Percentiles rank a stretch among this genome's conserved stretches.
phyloP scores from a whole-genome alignment of 2,797 vertebrate species.

The Coccyzus lansbergi region DNA sequence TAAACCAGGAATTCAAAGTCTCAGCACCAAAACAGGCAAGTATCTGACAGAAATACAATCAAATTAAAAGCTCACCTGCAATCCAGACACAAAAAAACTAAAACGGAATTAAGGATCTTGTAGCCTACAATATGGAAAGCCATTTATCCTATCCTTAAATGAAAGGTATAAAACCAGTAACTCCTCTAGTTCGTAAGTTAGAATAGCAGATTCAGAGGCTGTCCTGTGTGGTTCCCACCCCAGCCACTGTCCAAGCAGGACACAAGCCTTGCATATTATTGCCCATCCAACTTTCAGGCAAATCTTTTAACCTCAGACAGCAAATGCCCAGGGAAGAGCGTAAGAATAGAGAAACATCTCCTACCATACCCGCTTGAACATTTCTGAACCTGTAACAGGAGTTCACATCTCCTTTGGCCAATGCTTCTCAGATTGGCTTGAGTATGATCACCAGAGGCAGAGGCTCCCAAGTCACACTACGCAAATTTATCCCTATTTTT shows the following conservation, averaged over 20 bases:
- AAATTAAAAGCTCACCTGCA: conserved; percentile 3
- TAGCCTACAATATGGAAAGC: neutral
- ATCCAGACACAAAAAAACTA: neutral
- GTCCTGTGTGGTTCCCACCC: neutral
- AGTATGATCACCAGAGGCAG: neutral
- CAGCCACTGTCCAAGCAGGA: neutral
- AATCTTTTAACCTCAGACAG: neutral
- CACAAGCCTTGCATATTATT: neutral
- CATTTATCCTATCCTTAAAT: neutral
- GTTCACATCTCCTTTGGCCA: neutral
- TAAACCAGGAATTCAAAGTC: neutral
- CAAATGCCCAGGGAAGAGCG: neutral
- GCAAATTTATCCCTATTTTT: neutral
- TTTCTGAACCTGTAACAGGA: neutral
- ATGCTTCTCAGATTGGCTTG: neutral
- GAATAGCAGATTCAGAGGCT: neutral
- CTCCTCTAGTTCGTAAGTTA: neutral
- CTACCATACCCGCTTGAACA: neutral
- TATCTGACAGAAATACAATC: neutral
- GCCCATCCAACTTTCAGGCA: neutral
- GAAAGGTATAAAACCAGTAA: neutral
- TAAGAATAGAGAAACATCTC: neutral
- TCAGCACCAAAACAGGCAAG: neutral
- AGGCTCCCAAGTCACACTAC: neutral
- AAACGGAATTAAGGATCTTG: neutral